Evolutionary conservation across 2,888 invertebrate genomes (phyloP).

Genomic region (Leistus spinibarbis): DNA sequence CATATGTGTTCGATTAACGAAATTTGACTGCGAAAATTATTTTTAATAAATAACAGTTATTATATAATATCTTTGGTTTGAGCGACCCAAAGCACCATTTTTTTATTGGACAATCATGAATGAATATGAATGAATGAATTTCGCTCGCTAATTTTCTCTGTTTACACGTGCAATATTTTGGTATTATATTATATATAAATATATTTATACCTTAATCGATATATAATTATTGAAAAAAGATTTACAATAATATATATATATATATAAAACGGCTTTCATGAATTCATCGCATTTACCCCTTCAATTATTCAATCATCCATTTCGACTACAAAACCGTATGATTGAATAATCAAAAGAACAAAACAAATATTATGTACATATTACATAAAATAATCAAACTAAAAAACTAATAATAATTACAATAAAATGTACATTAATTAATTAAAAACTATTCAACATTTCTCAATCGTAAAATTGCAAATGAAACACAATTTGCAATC

Average conservation of each 20-base stretch:
- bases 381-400: not conserved
- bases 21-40: not conserved
- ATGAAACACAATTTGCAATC: not conserved
- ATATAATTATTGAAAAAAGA: not conserved
- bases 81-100: conserved; percentile 25
- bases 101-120: conserved; percentile 9
- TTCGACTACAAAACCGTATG: not conserved
- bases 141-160: conserved; percentile 5
- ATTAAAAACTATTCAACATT: not conserved
- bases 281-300: not conserved
- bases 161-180: not conserved
- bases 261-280: conserved; percentile 2
- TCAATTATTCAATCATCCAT: not conserved
- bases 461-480: not conserved
- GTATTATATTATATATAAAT: conserved; percentile 1
- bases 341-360: not conserved
- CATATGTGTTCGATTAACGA: too few species aligned
- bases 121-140: not conserved
- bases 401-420: not conserved
- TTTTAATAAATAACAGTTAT: not conserved
- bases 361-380: not conserved
- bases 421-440: not conserved
- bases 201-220: conserved; percentile 7
- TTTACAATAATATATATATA: not conserved
- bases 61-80: conserved; percentile 9